Percentiles rank a stretch among this genome's conserved stretches.
phyloP scores from a whole-genome alignment of 2,797 vertebrate genomes.

The Ptychadena robeensis region DNA sequence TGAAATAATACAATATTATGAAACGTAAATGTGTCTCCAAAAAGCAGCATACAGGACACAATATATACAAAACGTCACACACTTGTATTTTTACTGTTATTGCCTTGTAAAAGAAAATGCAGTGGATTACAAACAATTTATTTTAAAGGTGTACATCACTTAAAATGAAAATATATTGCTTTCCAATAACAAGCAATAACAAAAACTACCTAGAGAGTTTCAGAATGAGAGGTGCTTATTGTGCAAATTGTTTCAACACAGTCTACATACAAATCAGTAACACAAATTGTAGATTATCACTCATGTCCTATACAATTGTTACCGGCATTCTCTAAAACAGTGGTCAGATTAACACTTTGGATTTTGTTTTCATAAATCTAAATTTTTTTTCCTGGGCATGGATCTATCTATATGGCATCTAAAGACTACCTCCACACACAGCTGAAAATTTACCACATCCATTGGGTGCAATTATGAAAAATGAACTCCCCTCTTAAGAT shows the following conservation, averaged over 20 bases:
- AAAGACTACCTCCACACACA: neutral
- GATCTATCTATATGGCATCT: neutral
- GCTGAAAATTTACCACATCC: neutral
- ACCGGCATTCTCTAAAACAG: neutral
- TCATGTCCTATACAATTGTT: neutral
- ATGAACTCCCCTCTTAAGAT: too few relatives aligned
- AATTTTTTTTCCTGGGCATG: neutral
- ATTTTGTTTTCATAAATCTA: neutral
- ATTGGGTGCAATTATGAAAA: neutral
- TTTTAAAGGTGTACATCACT: neutral
- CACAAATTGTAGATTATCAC: neutral
- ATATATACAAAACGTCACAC: constrained; percentile 8
- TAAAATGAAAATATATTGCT: constrained; percentile 19
- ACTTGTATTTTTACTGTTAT: constrained; percentile 41
- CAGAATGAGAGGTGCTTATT: neutral
- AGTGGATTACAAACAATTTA: neutral
- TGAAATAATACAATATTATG: constrained; percentile 7
- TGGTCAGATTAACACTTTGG: neutral
- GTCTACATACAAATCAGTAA: neutral
- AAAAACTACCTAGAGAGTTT: neutral
- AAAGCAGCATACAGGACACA: neutral
- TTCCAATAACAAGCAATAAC: constrained; percentile 14
- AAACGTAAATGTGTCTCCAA: constrained; percentile 21
- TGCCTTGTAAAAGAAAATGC: constrained; percentile 32
- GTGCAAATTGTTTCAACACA: neutral